Percentiles rank a stretch among this genome's conserved stretches.
Evolutionary conservation across 2,113 vertebrate species (phyloP).

Genomic region (Chaetops frenatus): DNA sequence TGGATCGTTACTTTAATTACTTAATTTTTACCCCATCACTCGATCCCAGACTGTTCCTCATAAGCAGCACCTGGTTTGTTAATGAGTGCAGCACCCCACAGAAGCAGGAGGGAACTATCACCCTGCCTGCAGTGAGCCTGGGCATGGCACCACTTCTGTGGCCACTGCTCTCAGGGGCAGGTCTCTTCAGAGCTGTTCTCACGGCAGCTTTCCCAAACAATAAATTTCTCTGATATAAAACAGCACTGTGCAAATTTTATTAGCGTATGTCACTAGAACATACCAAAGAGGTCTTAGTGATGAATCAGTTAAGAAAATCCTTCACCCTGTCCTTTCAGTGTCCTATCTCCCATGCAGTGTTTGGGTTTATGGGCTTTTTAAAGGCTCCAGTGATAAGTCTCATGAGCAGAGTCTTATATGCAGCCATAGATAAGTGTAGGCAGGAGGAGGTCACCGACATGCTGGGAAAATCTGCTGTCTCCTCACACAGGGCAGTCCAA

Average conservation of each 20-base stretch:
- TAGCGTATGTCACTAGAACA: neutral
- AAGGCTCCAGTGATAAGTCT: neutral
- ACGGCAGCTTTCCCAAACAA: neutral
- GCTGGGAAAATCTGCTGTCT: conserved; percentile 10
- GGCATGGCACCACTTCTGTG: rapidly evolving
- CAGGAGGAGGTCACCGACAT: neutral
- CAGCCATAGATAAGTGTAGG: neutral
- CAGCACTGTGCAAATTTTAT: neutral
- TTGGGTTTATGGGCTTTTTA: neutral
- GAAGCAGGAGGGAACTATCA: neutral
- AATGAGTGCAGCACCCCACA: neutral
- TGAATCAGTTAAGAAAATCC: neutral
- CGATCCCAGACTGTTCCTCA: neutral
- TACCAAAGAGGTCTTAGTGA: neutral
- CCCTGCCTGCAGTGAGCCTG: neutral
- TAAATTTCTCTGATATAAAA: neutral
- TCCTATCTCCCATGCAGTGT: neutral
- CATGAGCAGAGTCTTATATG: neutral
- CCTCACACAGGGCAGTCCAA: neutral
- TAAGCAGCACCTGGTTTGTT: neutral
- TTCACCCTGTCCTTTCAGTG: neutral
- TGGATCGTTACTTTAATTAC: neutral
- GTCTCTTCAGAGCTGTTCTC: neutral
- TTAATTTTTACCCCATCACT: neutral
- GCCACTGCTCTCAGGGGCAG: neutral